A percentile compares a stretch with the other conserved stretches of the same genome.
Evolutionary conservation across 1,140 invertebrate species (phyloP).

Genomic region (Hycleus phaleratus): DNA sequence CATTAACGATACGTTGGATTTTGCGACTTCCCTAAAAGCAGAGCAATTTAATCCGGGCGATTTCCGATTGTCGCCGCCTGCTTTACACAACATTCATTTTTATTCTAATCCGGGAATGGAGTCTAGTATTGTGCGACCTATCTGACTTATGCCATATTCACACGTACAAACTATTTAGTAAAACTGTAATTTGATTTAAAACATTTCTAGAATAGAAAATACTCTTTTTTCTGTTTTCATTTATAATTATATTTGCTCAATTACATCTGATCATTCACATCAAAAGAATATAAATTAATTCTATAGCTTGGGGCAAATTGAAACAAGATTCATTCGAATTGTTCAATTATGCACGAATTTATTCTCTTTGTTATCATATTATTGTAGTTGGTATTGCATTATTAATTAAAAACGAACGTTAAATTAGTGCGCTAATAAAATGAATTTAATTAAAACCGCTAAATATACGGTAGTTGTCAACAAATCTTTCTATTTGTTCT

Average conservation of each 20-base stretch:
- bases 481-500: too few relatives aligned
- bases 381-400: neutral
- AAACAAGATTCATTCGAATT: slow-evolving; percentile 9
- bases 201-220: too few relatives aligned
- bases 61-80: slow-evolving; percentile 18
- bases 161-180: too few relatives aligned
- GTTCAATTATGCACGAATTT: slow-evolving; percentile 8
- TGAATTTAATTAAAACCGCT: too few relatives aligned
- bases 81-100: slow-evolving; percentile 21
- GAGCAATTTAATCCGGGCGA: slow-evolving; percentile 17
- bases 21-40: slow-evolving; percentile 5
- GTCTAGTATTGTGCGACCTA: too few relatives aligned
- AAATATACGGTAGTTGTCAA: too few relatives aligned
- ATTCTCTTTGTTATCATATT: slow-evolving; percentile 12
- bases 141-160: too few relatives aligned
- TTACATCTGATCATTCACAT: slow-evolving; percentile 10
- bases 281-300: slow-evolving; percentile 9
- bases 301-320: slow-evolving; percentile 7
- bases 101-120: slow-evolving; percentile 13
- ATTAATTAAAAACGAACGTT: too few relatives aligned
- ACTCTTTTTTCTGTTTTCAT: too few relatives aligned
- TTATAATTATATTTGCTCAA: neutral
- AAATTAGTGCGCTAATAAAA: too few relatives aligned
- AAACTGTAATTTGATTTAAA: too few relatives aligned
- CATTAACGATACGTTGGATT: slow-evolving; percentile 12